Percentiles rank a stretch among this genome's conserved stretches.
phyloP scores from a whole-genome alignment of 1,140 invertebrate genomes.

The Drosophila ficusphila region DNA sequence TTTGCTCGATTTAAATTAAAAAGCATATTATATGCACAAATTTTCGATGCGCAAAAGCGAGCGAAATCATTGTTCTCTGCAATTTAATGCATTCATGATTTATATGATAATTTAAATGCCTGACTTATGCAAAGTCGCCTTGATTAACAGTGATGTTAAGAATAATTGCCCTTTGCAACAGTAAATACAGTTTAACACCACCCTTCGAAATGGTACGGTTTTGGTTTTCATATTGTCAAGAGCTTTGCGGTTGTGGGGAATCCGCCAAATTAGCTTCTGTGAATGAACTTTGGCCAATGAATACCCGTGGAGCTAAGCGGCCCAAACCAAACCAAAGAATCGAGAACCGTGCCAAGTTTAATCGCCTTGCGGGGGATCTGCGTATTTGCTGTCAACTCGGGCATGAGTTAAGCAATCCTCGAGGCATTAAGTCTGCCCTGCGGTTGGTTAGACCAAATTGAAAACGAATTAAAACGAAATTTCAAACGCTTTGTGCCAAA shows the following conservation, averaged over 20 bases:
- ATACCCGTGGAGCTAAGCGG: background rate
- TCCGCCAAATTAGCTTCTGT: conserved; percentile 15
- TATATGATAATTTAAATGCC: no score
- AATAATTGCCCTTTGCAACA: no score
- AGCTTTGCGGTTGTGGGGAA: background rate
- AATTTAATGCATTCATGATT: no score
- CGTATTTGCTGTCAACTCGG: conserved; percentile 33
- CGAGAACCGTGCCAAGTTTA: conserved; percentile 20
- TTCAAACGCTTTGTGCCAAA: conserved; percentile 63
- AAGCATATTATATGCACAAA: background rate
- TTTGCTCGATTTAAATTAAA: background rate
- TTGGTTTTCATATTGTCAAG: background rate
- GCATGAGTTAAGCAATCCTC: conserved; percentile 45
- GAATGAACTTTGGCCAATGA: conserved; percentile 24
- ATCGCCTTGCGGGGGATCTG: conserved; percentile 34
- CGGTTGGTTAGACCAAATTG: conserved; percentile 56
- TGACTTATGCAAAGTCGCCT: no score
- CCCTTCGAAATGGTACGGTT: background rate
- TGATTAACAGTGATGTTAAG: no score
- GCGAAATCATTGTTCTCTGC: background rate
- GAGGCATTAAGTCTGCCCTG: conserved; percentile 50
- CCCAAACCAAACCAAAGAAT: background rate
- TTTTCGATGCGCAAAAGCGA: background rate
- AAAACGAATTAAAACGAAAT: conserved; percentile 79
- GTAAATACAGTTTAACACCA: background rate